phyloP scores from a whole-genome alignment of 2,888 invertebrate species.

The Orthosia cruda region DNA sequence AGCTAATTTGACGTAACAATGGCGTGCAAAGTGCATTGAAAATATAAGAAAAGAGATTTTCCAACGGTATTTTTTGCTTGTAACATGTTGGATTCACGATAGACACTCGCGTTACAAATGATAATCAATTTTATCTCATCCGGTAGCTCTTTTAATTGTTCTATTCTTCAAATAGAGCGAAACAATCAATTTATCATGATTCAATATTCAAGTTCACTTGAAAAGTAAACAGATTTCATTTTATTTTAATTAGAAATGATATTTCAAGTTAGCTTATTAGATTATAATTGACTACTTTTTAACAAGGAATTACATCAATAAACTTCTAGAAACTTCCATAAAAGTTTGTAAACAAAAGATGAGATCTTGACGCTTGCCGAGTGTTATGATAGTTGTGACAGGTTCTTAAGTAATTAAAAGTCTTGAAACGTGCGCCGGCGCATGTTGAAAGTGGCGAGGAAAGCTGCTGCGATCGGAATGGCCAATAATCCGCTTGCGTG shows the following conservation, averaged over 20 bases:
- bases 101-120: slow-evolving; percentile 61
- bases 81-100: slow-evolving; percentile 59
- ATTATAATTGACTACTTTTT: background rate
- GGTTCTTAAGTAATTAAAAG: slow-evolving; percentile 85
- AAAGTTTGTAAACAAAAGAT: slow-evolving; percentile 62
- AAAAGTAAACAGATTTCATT: slow-evolving; percentile 43
- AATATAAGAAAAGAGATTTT: slow-evolving; percentile 53
- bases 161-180: slow-evolving; percentile 82
- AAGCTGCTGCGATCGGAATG: slow-evolving; percentile 87
- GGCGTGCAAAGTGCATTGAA: slow-evolving; percentile 67
- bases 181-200: slow-evolving; percentile 70
- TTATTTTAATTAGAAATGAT: slow-evolving; percentile 1
- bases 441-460: slow-evolving; percentile 89
- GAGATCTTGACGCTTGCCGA: slow-evolving; percentile 51
- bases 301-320: background rate
- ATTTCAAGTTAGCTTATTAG: background rate
- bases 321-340: slow-evolving; percentile 9
- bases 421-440: slow-evolving; percentile 81
- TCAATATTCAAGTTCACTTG: slow-evolving; percentile 72
- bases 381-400: slow-evolving; percentile 69
- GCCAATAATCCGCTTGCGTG: slow-evolving; percentile 85
- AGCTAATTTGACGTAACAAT: slow-evolving; percentile 76
- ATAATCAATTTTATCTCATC: slow-evolving; percentile 74
- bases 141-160: slow-evolving; percentile 79
- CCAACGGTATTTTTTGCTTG: slow-evolving; percentile 62